Evolutionary conservation across 2,113 vertebrate genomes (phyloP), one percentile per base, ranked within the genome.

Genomic region (Cyprinodon tularosa): DNA sequence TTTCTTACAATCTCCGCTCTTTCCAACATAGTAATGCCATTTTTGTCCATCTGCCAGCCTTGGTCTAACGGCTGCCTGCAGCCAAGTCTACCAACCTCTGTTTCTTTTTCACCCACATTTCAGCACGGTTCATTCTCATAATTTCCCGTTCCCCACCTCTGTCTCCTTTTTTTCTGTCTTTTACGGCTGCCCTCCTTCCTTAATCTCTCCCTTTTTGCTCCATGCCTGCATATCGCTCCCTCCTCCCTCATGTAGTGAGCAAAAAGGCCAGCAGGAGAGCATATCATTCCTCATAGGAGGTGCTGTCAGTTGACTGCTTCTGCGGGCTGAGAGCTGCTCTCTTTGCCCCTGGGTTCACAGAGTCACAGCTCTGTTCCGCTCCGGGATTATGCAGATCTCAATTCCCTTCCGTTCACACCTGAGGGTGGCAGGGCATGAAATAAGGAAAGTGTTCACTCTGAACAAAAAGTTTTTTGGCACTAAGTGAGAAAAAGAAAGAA

Each of bases 361-460:
- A 88, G 85, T 87, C 88, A 80, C 47, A 12, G 77, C 81, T 83
- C 85, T 75, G 86, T 79, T 90, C 88, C 71, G 63, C 81, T 77
- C 63, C 73, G 50, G 88, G 87, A 95, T 94, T 93, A 94, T 92
- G 89, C 86, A 92, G 85, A 93, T 92, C 82, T 76, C 86, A 91
- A 91, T 91, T 93, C 88, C 78, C 82, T 71, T 73, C 77, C 39
- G 66, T 86, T 91, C 88, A 80, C 90, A 93, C 93, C 91, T 94
- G 87, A 87, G 86, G 80, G 85, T 90, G 93, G 90, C 91, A 88
- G 88, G 90, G 85, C 92, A 92, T 93, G 93, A 94, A 93, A 94
- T 91, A 91, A 83, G 90, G 82, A 90, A 85, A 91, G 76, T 86
- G 81, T 82, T 91, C 80, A 48, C 62, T 72, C 82, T 78, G 81